A percentile compares a stretch with the other conserved stretches of the same genome.
phyloP scores from a whole-genome alignment of 2,797 vertebrate genomes.

The Morelia viridis region DNA sequence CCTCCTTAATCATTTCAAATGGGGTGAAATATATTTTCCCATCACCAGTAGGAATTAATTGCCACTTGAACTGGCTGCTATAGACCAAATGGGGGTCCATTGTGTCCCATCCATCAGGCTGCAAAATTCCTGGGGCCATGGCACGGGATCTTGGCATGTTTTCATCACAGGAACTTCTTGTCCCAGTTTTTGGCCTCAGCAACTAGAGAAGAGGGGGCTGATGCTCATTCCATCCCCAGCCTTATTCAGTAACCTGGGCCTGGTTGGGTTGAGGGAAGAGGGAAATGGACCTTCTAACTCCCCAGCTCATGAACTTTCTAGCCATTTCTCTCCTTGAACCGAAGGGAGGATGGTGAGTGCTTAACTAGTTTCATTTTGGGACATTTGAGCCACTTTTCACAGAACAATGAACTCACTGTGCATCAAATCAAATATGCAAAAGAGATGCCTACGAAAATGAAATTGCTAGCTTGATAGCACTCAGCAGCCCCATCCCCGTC shows the following conservation, averaged over 20 bases:
- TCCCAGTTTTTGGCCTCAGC: not conserved
- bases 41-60: not conserved
- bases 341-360: not conserved
- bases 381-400: not conserved
- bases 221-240: not conserved
- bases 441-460: not conserved
- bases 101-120: not conserved
- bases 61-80: not conserved
- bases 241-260: not conserved
- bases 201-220: not conserved
- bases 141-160: not conserved
- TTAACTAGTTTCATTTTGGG: not conserved
- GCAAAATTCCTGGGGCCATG: not conserved
- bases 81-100: not conserved
- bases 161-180: not conserved
- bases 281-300: not conserved
- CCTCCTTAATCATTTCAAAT: not conserved
- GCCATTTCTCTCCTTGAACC: not conserved
- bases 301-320: not conserved
- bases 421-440: slow-evolving; percentile 12
- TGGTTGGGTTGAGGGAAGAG: not conserved
- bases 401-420: not conserved
- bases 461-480: not conserved
- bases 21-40: not conserved
- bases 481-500: not conserved